Evolutionary conservation across 2,113 vertebrate species (phyloP).

Genomic region (Xiphophorus hellerii): DNA sequence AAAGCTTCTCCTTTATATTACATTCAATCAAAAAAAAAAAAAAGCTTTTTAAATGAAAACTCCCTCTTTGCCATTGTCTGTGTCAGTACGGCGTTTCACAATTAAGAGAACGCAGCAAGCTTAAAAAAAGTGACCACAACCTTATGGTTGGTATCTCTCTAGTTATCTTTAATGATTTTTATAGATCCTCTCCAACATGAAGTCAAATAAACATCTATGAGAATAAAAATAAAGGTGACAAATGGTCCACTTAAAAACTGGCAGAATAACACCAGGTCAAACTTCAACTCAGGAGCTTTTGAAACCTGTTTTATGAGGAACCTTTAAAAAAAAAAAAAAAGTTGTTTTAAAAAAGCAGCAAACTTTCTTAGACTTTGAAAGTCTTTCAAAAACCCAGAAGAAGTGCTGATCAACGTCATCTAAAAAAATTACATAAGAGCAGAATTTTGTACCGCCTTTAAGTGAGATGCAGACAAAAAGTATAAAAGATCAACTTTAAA

Average conservation of each 20-base stretch:
- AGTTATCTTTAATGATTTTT: background rate
- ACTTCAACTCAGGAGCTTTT: background rate
- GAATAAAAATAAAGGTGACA: background rate
- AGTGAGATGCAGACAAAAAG: slow-evolving; percentile 13
- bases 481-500: background rate
- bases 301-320: background rate
- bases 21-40: too few species aligned
- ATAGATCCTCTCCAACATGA: background rate
- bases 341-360: background rate
- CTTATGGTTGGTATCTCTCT: background rate
- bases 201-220: background rate
- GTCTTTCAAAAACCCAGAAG: background rate
- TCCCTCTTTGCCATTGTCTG: background rate
- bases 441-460: background rate
- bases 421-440: too few species aligned
- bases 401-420: background rate
- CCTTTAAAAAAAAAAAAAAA: too few species aligned
- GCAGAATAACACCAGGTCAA: background rate
- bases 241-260: background rate
- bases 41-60: background rate
- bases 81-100: background rate
- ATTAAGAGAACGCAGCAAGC: background rate
- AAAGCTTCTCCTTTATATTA: too few species aligned
- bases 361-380: background rate
- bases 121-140: background rate